A percentile compares a stretch with the other conserved stretches of the same genome.
These are phyloP conservation scores for Falco naumanni DNA, from an alignment of 2,797 vertebrate genomes.

Conservation along the genomic window DNA sequence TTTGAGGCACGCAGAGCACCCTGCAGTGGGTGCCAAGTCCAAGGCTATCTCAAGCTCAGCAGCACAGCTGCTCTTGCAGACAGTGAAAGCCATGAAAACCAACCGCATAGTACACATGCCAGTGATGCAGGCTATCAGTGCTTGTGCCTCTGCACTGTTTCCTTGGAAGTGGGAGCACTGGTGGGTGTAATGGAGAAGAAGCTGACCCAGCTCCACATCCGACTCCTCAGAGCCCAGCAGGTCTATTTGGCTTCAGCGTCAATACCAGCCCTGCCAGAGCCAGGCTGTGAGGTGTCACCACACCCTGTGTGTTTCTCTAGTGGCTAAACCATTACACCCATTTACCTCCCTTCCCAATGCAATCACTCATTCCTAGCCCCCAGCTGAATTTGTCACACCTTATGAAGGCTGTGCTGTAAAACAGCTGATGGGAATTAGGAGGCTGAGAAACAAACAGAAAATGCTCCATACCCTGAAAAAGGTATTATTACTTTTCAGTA, in stretches of 20 bases:
- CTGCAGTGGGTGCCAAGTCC: neutral
- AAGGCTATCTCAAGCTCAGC: neutral
- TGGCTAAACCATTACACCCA: neutral
- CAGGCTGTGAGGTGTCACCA: rapidly evolving
- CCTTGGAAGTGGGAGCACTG: neutral
- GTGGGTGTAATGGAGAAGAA: neutral
- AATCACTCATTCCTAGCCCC: neutral
- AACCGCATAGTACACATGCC: rapidly evolving
- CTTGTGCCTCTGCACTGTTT: neutral
- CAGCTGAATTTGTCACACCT: neutral
- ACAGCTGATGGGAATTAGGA: neutral
- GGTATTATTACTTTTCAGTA: neutral
- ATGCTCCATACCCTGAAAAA: neutral
- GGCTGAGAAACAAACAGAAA: neutral
- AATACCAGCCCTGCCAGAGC: neutral
- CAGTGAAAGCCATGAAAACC: rapidly evolving
- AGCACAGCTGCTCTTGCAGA: neutral
- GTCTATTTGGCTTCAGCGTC: neutral
- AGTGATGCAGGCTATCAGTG: rapidly evolving
- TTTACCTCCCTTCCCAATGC: neutral
- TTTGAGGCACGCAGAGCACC: neutral
- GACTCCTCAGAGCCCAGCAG: neutral
- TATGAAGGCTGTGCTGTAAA: neutral
- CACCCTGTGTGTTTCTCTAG: rapidly evolving
- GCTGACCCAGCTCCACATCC: neutral